phyloP scores from a whole-genome alignment of 1,140 invertebrate species.

The Thalassaphorura encarpata region DNA sequence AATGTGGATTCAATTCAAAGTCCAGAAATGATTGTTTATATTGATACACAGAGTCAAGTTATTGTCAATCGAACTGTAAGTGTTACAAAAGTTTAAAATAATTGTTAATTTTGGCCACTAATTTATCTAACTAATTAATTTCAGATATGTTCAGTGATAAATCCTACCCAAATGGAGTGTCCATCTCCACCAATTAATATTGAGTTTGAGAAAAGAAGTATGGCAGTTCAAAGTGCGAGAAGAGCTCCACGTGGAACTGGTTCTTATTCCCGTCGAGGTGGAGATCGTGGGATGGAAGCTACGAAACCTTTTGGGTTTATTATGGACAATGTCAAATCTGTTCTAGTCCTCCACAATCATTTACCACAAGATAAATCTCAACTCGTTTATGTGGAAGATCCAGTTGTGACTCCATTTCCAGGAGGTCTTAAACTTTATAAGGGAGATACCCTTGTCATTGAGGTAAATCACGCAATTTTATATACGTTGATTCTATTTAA shows the following conservation, averaged over 20 bases:
- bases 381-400: slow-evolving; percentile 84
- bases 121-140: slow-evolving; percentile 4
- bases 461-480: slow-evolving; percentile 44
- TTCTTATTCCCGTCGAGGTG: slow-evolving; percentile 5
- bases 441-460: slow-evolving; percentile 89
- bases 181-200: slow-evolving; percentile 73
- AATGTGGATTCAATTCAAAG: slow-evolving; percentile 84
- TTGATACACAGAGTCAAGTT: slow-evolving; percentile 53
- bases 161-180: slow-evolving; percentile 86
- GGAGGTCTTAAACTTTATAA: slow-evolving; percentile 80
- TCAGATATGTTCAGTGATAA: slow-evolving; percentile 66
- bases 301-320: slow-evolving; percentile 63
- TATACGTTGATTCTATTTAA: neutral
- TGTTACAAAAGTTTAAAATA: neutral
- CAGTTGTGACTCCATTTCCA: slow-evolving; percentile 76
- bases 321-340: slow-evolving; percentile 88
- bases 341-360: slow-evolving; percentile 77
- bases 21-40: slow-evolving; percentile 75
- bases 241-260: slow-evolving; percentile 9
- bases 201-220: slow-evolving; percentile 34
- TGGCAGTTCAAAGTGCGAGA: slow-evolving; percentile 6
- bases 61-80: slow-evolving; percentile 60
- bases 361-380: slow-evolving; percentile 65
- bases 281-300: slow-evolving; percentile 4
- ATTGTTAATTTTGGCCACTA: neutral